These are phyloP conservation scores for Brenthis ino DNA, from an alignment of 2,888 invertebrate genomes.

Conservation along the genomic window DNA sequence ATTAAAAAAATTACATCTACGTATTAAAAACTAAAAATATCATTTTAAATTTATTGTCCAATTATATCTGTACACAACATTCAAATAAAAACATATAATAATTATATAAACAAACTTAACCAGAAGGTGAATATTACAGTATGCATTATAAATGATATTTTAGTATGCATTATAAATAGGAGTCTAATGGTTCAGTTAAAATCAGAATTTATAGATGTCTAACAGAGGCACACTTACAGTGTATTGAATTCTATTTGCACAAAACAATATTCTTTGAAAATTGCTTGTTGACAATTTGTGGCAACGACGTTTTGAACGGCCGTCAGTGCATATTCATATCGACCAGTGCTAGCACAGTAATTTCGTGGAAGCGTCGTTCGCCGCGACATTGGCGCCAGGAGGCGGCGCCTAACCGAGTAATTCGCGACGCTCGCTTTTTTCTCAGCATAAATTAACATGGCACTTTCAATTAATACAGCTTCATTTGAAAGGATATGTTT, in stretches of 20 bases:
- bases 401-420: slow-evolving; percentile 63
- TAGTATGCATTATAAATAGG: not conserved
- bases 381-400: slow-evolving; percentile 64
- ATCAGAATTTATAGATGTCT: not conserved
- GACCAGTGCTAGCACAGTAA: slow-evolving; percentile 58
- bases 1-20: too few species aligned
- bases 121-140: too few species aligned
- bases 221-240: slow-evolving; percentile 2
- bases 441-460: slow-evolving; percentile 54
- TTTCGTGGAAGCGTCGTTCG: slow-evolving; percentile 71
- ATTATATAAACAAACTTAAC: too few species aligned
- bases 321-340: slow-evolving; percentile 56
- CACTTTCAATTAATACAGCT: slow-evolving; percentile 54
- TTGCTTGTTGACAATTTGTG: slow-evolving; percentile 26
- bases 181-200: not conserved
- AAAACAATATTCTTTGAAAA: slow-evolving; percentile 26
- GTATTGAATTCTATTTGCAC: slow-evolving; percentile 6
- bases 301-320: slow-evolving; percentile 44
- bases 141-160: not conserved
- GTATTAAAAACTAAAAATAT: too few species aligned
- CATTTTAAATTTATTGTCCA: too few species aligned
- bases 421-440: slow-evolving; percentile 60
- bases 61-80: too few species aligned
- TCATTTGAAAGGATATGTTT: slow-evolving; percentile 24
- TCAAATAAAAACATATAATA: too few species aligned